Evolutionary conservation across 1,140 invertebrate genomes (phyloP), one percentile per base, ranked within the genome.

Genomic region (Grapholita molesta): DNA sequence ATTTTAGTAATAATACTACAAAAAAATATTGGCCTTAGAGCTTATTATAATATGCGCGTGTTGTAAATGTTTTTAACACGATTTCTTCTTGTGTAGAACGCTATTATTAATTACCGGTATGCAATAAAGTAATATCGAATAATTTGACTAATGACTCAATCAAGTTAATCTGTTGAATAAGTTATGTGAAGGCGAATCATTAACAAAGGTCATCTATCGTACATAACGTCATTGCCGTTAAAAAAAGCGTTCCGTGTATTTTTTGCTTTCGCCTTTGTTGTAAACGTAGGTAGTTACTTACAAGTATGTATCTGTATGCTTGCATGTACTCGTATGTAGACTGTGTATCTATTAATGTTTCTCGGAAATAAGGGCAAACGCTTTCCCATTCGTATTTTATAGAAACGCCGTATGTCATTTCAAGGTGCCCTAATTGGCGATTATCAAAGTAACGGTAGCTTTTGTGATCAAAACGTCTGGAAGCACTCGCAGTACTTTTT

Each of bases 401-500:
- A 71, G 72, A 72, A 74, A 74, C 66, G 78, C 78, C 35, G 78
- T 80, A 76, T 77, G 71, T 64, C 33, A 48, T 4, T 57, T 70
- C 74, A 76, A 77, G 77, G 73, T 66, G 71, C n/a, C 38, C n/a
- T 61, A 61, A 12, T 35, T 32, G 53, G 18, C 57, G 18, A 38
- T n/a, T n/a, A n/a, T n/a, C n/a, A n/a, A 55, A 38, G 55, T 61
- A 28, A 61, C 55, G n/a, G 28, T 32, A 30, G 55, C 18, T 25
- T 61, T 61, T 61, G 32, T 25, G 55, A 32, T 25, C 28, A 15
- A 12, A 30, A n/a, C 28, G 55, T 28, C 55, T 28, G 28, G 38
- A 18, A 48, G 55, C 55, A 21, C 55, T 28, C 25, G 38, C 18
- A 48, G 55, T 25, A 21, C 55, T 28, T n/a, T 12, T 57, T 30